Evolutionary conservation across 2,797 vertebrate genomes (phyloP), one percentile per base, ranked within the genome.

Genomic region (Adrianichthys oophorus): DNA sequence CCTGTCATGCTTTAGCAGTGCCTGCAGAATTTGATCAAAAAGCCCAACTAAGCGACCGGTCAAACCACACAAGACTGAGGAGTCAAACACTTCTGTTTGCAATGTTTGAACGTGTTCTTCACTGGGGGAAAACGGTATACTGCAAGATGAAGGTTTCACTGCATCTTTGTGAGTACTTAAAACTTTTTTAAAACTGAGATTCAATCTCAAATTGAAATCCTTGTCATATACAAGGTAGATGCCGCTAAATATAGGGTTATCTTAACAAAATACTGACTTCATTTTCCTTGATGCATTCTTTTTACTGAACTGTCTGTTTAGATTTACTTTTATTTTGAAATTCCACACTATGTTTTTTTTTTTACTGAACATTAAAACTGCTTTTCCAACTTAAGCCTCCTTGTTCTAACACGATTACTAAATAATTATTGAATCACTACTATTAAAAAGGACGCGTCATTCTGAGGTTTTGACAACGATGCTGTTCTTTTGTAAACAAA

Each of bases 141-240:
- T 74, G 37, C 47, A 63, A 77, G 73, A 74, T 80, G 41, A 76
- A 50, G 59, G 23, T 71, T 62, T 83, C 62, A 48, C 68, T 78
- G 52, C 59, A 51, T 64, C 59, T 85, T 65, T 65, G 87, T 86
- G 77, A 89, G 87, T 87, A 82, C 61, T 56, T 16, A 24, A 63
- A 21, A 45, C n/a, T 59, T 57, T 41, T 15, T 57, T 73, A 68
- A 43, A 73, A 69, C 26, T 44, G 32, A 48, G 57, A 63, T 42
- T 41, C 23, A 51, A 13, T 51, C 15, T 71, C 15, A 26, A 41
- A 41, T 48, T 56, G 40, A 49, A 46, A 57, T 64, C 54, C 45
- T 59, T 47, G 56, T 40, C 23, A 51, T 17, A 5, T 1, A 41
- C 15, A 21, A 44, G 48, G 19, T 50, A 50, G 15, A 23, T 15